These are phyloP conservation scores for Diorhabda elongata DNA, from an alignment of 1,140 invertebrate species.

Conservation along the genomic window DNA sequence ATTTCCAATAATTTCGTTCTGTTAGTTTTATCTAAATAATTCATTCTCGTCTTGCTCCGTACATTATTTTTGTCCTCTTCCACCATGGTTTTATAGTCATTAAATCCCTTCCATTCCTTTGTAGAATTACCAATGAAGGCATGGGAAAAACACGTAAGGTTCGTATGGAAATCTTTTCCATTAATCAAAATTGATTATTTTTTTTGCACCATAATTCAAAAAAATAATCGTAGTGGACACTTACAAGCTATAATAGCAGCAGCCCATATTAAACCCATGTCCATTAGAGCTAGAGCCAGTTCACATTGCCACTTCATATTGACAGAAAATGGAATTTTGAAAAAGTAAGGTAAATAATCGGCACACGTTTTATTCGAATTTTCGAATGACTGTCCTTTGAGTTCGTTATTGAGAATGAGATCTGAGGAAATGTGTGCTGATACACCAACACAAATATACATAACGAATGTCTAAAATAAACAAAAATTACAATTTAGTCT, in stretches of 20 bases:
- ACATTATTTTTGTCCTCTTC: too few species aligned
- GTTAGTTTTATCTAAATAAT: too few species aligned
- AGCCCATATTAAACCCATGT: slow-evolving; percentile 6
- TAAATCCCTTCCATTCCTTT: too few species aligned
- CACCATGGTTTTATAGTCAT: too few species aligned
- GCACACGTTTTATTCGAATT: slow-evolving; percentile 11
- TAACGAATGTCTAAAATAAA: slow-evolving; percentile 10
- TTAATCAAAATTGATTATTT: too few species aligned
- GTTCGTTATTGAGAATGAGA: slow-evolving; percentile 5
- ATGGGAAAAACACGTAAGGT: too few species aligned
- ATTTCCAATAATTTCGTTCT: too few species aligned
- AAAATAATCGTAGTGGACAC: not conserved
- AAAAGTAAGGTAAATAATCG: slow-evolving; percentile 13
- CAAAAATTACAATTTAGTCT: not conserved
- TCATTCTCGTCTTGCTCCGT: too few species aligned
- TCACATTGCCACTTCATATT: slow-evolving; percentile 6
- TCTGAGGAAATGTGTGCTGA: slow-evolving; percentile 13
- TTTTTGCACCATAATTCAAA: too few species aligned
- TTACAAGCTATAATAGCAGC: slow-evolving; percentile 13
- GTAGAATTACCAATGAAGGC: too few species aligned
- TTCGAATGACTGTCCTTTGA: not conserved
- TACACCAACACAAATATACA: slow-evolving; percentile 14
- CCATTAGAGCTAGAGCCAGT: slow-evolving; percentile 11
- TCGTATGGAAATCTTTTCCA: too few species aligned
- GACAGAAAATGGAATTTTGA: slow-evolving; percentile 11